A percentile compares a stretch with the other conserved stretches of the same genome.
These are phyloP conservation scores for Charaxes varanes DNA, from an alignment of 1,140 invertebrate genomes.

Conservation along the genomic window DNA sequence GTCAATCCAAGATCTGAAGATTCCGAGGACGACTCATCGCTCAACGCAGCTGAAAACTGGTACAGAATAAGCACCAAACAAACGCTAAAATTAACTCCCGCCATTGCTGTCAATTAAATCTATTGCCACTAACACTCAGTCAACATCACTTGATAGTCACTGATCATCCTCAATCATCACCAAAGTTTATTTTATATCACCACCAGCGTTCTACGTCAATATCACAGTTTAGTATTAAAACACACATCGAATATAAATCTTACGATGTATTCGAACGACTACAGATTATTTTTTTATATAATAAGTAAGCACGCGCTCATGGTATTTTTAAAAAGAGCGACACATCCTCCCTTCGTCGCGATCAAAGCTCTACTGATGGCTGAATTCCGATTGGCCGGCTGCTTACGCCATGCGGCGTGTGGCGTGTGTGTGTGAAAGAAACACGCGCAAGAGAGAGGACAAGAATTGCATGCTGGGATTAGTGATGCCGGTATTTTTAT, in stretches of 20 bases:
- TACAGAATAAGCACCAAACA: constrained; percentile 57
- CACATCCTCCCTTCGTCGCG: constrained; percentile 9
- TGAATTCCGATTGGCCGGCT: constrained; percentile 10
- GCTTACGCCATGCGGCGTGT: constrained; percentile 17
- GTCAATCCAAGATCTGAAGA: constrained; percentile 46
- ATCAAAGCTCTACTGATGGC: constrained; percentile 29
- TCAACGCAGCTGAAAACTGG: constrained; percentile 47
- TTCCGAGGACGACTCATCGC: constrained; percentile 52
- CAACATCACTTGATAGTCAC: constrained; percentile 36
- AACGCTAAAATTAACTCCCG: constrained; percentile 58
- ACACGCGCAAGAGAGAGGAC: constrained; percentile 31
- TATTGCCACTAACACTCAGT: constrained; percentile 44
- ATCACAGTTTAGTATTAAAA: constrained; percentile 9
- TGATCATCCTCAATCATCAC: constrained; percentile 9
- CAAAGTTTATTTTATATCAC: background rate
- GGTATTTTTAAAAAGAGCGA: constrained; percentile 17
- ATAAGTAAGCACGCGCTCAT: constrained; percentile 37
- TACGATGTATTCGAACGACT: background rate
- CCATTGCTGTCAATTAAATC: constrained; percentile 58
- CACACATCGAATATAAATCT: constrained; percentile 1
- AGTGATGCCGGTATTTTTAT: constrained; percentile 13
- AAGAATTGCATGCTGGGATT: constrained; percentile 27
- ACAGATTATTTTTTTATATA: constrained; percentile 6
- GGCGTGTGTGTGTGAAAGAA: constrained; percentile 30
- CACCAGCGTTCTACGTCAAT: background rate